A percentile compares a stretch with the other conserved stretches of the same genome.
These are phyloP conservation scores for Lerema accius DNA, from an alignment of 1,140 invertebrate species.

Conservation along the genomic window DNA sequence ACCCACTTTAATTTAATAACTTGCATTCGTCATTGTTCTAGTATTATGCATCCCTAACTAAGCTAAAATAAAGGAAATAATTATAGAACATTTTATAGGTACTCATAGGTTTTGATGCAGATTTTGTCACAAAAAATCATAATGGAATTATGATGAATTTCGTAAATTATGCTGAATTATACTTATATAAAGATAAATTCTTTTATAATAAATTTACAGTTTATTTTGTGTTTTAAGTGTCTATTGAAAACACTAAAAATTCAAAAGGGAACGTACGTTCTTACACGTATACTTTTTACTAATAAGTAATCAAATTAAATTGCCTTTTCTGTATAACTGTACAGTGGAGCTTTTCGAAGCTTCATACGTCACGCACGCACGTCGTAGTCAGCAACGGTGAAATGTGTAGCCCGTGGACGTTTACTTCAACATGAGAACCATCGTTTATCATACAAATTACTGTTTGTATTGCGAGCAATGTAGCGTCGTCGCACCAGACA, in stretches of 20 bases:
- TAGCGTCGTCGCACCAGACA: neutral
- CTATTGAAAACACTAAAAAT: neutral
- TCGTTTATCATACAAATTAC: conserved; percentile 11
- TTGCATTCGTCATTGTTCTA: no score
- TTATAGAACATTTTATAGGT: no score
- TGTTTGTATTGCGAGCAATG: neutral
- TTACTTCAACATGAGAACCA: conserved; percentile 17
- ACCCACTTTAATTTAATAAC: no score
- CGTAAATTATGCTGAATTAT: no score
- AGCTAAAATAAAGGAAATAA: no score
- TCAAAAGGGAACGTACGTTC: neutral
- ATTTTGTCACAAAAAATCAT: no score
- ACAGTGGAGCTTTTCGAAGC: conserved; percentile 30
- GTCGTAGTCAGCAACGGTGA: conserved; percentile 47
- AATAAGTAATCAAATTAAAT: neutral
- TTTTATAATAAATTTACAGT: no score
- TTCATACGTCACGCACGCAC: conserved; percentile 35
- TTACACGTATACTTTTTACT: neutral
- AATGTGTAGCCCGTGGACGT: conserved; percentile 44
- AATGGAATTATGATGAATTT: no score
- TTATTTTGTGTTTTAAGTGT: no score
- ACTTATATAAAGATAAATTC: no score
- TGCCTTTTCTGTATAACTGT: conserved; percentile 2
- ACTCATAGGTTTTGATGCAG: no score
- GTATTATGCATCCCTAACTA: no score